phyloP scores from a whole-genome alignment of 2,888 invertebrate species.

The Axea sp. region DNA sequence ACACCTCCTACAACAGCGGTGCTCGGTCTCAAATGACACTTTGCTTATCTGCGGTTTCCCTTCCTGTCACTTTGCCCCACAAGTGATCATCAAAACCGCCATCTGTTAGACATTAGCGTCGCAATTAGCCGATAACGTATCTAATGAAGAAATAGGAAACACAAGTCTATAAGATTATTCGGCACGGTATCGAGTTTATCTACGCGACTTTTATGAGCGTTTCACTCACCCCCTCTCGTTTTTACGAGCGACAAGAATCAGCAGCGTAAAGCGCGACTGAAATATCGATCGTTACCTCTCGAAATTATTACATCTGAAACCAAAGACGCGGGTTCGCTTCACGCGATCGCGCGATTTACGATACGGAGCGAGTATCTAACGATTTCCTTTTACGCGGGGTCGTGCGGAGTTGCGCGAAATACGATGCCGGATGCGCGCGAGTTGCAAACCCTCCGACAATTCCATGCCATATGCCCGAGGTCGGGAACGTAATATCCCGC shows the following conservation, averaged over 20 bases:
- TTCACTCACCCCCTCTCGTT: not conserved
- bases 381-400: conserved; percentile 62
- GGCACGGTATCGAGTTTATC: conserved; percentile 35
- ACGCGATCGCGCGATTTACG: conserved; percentile 71
- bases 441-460: conserved; percentile 47
- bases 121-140: conserved; percentile 44
- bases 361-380: conserved; percentile 60
- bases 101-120: conserved; percentile 33
- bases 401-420: conserved; percentile 69
- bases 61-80: not conserved
- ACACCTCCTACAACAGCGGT: conserved; percentile 8
- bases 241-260: conserved; percentile 60
- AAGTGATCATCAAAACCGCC: conserved; percentile 11
- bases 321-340: conserved; percentile 70
- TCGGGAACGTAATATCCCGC: conserved; percentile 53
- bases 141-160: conserved; percentile 34
- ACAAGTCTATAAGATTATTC: conserved; percentile 48
- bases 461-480: conserved; percentile 54
- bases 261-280: conserved; percentile 56
- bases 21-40: conserved; percentile 8
- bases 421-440: conserved; percentile 67
- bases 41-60: conserved; percentile 8
- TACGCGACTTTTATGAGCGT: conserved; percentile 29
- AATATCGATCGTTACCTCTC: conserved; percentile 65
- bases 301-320: conserved; percentile 73